Conservation (phyloP, 2,113 vertebrate species). For the Anguilla rostrata region DNA sequence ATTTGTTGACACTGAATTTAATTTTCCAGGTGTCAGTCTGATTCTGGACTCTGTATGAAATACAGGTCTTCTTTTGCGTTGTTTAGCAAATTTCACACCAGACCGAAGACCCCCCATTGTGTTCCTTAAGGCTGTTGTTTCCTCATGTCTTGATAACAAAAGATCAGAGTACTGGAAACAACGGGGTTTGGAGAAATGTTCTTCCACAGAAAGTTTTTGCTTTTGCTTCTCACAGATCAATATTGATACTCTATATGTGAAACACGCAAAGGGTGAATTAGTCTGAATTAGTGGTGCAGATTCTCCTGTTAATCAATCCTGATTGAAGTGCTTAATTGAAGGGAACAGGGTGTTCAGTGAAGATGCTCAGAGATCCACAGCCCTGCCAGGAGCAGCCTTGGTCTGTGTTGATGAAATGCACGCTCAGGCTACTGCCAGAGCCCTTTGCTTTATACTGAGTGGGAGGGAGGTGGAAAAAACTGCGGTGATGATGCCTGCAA, state of each 20-base stretch:
- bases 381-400: not conserved
- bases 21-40: not conserved
- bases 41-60: too few species aligned
- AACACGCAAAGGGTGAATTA: not conserved
- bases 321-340: not conserved
- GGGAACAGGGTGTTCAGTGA: not conserved
- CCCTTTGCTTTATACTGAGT: not conserved
- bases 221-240: not conserved
- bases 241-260: not conserved
- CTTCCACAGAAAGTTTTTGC: not conserved
- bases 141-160: not conserved
- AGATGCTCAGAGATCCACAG: not conserved
- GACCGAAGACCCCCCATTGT: not conserved
- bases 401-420: not conserved
- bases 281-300: not conserved
- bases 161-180: not conserved
- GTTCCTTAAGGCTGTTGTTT: not conserved
- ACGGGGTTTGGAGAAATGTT: not conserved
- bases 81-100: not conserved
- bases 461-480: not conserved
- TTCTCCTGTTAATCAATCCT: not conserved
- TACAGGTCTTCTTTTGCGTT: not conserved
- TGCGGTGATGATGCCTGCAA: slow-evolving; percentile 6
- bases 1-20: not conserved
- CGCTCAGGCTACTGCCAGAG: not conserved